A percentile compares a stretch with the other conserved stretches of the same genome.
These are phyloP conservation scores for Pseudonaja textilis DNA, from an alignment of 2,113 vertebrate species.

Conservation along the genomic window DNA sequence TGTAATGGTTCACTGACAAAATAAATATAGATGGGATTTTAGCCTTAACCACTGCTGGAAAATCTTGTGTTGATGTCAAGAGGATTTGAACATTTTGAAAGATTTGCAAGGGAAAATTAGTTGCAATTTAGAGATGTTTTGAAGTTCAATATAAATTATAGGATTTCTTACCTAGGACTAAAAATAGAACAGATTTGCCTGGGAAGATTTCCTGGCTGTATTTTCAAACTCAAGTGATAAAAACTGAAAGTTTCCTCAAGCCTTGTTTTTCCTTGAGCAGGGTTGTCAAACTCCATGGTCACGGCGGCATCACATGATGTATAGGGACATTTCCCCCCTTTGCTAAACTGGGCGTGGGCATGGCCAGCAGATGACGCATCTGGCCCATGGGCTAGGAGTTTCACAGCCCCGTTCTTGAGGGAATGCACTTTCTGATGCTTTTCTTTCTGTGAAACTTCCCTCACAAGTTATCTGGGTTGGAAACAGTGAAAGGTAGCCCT, in stretches of 20 bases:
- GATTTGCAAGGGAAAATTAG: neutral
- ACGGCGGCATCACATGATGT: too few relatives aligned
- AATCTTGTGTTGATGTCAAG: neutral
- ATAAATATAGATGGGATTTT: neutral
- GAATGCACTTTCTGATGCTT: neutral
- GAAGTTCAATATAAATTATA: neutral
- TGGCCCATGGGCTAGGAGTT: too few relatives aligned
- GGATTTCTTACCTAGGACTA: neutral
- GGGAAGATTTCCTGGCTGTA: neutral
- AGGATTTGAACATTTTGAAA: neutral
- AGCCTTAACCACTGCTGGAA: neutral
- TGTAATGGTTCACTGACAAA: neutral
- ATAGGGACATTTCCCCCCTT: too few relatives aligned
- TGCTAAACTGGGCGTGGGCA: too few relatives aligned
- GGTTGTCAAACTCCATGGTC: too few relatives aligned
- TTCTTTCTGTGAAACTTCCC: neutral
- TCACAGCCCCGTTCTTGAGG: neutral
- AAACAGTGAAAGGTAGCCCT: neutral
- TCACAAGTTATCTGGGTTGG: neutral
- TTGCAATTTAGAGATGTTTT: neutral
- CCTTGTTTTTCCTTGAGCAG: neutral
- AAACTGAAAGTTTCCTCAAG: neutral
- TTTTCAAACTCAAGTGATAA: neutral
- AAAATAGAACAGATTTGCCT: neutral
- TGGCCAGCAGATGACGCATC: too few relatives aligned